These are phyloP conservation scores for Leucoraja erinaceus DNA, from an alignment of 2,113 vertebrate genomes.

Conservation along the genomic window DNA sequence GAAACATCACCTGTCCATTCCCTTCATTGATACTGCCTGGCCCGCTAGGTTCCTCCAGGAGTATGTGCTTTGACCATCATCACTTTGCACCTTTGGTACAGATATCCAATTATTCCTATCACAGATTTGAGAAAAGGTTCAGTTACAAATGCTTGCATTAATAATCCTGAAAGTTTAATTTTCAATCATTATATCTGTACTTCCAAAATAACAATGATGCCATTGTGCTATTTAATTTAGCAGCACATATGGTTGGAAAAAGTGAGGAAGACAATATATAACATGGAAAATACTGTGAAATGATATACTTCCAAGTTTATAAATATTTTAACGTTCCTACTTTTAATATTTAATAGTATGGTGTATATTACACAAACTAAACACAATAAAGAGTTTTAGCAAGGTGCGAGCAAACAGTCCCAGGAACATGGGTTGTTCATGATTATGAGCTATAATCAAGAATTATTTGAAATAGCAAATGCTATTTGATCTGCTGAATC, in stretches of 20 bases:
- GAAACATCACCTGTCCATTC: too few species aligned
- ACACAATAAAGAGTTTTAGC: not conserved
- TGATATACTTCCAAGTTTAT: not conserved
- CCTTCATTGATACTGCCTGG: too few species aligned
- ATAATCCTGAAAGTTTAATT: not conserved
- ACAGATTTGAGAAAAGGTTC: too few species aligned
- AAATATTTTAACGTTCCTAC: conserved; percentile 11
- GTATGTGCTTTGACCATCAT: too few species aligned
- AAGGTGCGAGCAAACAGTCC: not conserved
- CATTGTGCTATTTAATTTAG: not conserved
- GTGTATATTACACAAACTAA: not conserved
- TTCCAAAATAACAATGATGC: not conserved
- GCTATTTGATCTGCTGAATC: not conserved
- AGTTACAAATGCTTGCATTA: not conserved
- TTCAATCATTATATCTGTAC: not conserved
- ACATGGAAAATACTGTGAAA: conserved; percentile 26
- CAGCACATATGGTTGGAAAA: not conserved
- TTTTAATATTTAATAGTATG: conserved; percentile 29
- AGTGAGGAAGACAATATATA: not conserved
- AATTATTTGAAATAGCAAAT: not conserved
- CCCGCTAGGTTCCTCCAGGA: too few species aligned
- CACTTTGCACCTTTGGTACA: too few species aligned
- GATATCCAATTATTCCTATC: too few species aligned
- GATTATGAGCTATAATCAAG: not conserved
- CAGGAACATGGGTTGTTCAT: not conserved